Conservation (phyloP, 2,113 vertebrate species). For the Dicerorhinus sumatrensis region DNA sequence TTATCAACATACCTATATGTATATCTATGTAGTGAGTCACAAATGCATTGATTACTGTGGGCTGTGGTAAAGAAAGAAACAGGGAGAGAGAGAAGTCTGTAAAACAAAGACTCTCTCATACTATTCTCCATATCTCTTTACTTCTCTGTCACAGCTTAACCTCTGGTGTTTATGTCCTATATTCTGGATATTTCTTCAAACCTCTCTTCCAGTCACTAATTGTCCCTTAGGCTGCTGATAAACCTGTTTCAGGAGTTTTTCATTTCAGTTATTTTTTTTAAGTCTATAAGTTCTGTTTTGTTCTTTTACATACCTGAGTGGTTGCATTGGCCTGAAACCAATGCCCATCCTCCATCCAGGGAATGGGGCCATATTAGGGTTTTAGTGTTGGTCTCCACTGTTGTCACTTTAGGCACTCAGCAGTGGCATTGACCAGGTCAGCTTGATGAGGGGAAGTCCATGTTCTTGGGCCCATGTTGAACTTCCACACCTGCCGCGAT, state of each 20-base stretch:
- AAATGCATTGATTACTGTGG: background rate
- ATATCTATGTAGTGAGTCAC: background rate
- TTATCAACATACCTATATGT: background rate
- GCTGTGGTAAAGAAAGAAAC: background rate
- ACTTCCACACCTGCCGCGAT: background rate
- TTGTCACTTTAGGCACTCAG: background rate
- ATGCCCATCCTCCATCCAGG: background rate
- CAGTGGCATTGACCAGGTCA: background rate
- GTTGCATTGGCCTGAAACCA: background rate
- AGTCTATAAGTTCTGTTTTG: background rate
- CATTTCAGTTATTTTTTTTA: background rate
- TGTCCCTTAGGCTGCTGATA: background rate
- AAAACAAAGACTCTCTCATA: background rate
- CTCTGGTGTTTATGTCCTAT: background rate
- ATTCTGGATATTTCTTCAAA: background rate
- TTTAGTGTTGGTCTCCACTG: background rate
- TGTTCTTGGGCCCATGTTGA: background rate
- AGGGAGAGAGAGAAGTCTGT: background rate
- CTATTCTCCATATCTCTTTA: background rate
- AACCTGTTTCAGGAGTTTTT: background rate
- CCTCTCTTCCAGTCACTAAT: background rate
- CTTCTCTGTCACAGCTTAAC: background rate
- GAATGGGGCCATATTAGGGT: background rate
- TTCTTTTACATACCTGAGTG: background rate
- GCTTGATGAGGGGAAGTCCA: background rate